These are phyloP conservation scores for Radopholus similis DNA, from an alignment of 1,140 invertebrate genomes.

Conservation along the genomic window DNA sequence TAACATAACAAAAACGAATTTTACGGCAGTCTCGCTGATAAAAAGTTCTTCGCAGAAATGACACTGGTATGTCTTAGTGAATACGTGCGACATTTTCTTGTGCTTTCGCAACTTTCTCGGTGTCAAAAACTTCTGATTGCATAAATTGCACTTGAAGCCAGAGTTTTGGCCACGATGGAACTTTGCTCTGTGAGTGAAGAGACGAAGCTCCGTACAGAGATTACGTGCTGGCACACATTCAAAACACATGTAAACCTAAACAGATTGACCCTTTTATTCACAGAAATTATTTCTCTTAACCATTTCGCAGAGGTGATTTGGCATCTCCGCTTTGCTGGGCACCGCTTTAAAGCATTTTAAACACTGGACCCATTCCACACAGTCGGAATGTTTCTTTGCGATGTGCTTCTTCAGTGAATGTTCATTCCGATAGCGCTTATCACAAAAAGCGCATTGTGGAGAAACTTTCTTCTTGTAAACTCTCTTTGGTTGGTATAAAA, in stretches of 20 bases:
- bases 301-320: slow-evolving; percentile 54
- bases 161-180: slow-evolving; percentile 59
- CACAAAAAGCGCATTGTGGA: slow-evolving; percentile 58
- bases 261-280: slow-evolving; percentile 16
- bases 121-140: slow-evolving; percentile 57
- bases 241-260: slow-evolving; percentile 55
- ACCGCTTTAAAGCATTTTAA: slow-evolving; percentile 56
- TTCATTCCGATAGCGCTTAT: slow-evolving; percentile 58
- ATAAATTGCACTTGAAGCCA: slow-evolving; percentile 58
- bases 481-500: slow-evolving; percentile 46
- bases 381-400: slow-evolving; percentile 55
- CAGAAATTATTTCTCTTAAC: slow-evolving; percentile 26
- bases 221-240: slow-evolving; percentile 58
- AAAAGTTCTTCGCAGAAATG: slow-evolving; percentile 60
- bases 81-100: slow-evolving; percentile 60
- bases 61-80: slow-evolving; percentile 59
- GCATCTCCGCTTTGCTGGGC: slow-evolving; percentile 35
- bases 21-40: slow-evolving; percentile 52
- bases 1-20: slow-evolving; percentile 7
- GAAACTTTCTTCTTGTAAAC: slow-evolving; percentile 59
- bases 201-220: slow-evolving; percentile 50
- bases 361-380: slow-evolving; percentile 56
- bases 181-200: slow-evolving; percentile 49
- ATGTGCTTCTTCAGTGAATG: slow-evolving; percentile 59
- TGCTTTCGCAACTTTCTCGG: slow-evolving; percentile 58